Percentiles rank a stretch among this genome's conserved stretches.
These are phyloP conservation scores for Melopsittacus undulatus DNA, from an alignment of 2,797 vertebrate species.

Conservation along the genomic window DNA sequence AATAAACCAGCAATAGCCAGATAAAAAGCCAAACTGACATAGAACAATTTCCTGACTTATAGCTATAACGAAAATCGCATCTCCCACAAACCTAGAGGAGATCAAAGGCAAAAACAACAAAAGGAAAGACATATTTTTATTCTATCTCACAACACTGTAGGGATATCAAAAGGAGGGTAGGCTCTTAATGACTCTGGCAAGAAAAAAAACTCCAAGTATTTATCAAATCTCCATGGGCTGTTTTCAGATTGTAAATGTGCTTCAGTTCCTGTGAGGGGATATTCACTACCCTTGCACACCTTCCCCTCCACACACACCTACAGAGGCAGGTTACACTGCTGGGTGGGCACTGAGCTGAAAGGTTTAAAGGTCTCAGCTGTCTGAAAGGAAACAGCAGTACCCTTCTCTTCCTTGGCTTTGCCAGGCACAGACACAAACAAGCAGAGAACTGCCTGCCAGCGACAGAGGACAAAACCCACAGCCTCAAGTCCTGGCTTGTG, in stretches of 20 bases:
- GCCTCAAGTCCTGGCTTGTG: constrained; percentile 30
- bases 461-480: constrained; percentile 42
- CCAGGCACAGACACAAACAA: constrained; percentile 18
- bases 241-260: not conserved
- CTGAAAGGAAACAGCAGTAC: constrained; percentile 20
- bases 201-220: not conserved
- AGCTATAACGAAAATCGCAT: not conserved
- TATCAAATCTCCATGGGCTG: not conserved
- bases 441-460: constrained; percentile 33
- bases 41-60: not conserved
- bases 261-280: not conserved
- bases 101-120: not conserved
- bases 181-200: not conserved
- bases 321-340: not conserved
- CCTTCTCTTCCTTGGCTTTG: constrained; percentile 30
- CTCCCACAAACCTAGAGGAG: not conserved
- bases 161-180: not conserved
- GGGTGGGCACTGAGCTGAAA: constrained; percentile 29
- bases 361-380: not conserved
- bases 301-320: not conserved
- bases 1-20: not conserved
- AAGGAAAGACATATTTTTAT: not conserved
- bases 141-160: not conserved
- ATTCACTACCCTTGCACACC: not conserved
- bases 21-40: constrained; percentile 7